A percentile compares a stretch with the other conserved stretches of the same genome.
phyloP scores from a whole-genome alignment of 2,888 invertebrate genomes.

The Heliconius ethilla region DNA sequence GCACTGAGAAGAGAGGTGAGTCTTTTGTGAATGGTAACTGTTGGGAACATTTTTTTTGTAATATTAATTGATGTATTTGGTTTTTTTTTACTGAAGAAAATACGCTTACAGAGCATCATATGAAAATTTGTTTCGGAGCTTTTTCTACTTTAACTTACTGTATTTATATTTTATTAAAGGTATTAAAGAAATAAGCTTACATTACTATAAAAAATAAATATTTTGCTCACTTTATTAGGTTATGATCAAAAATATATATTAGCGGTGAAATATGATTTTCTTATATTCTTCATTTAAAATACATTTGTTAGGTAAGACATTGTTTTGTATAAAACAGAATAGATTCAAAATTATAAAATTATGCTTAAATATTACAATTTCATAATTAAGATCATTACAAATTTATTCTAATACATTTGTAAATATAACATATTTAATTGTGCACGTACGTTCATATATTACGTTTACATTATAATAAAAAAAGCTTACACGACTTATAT shows the following conservation, averaged over 20 bases:
- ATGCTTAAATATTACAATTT: background rate
- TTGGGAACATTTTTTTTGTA: background rate
- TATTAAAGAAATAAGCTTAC: background rate
- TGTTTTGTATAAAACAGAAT: background rate
- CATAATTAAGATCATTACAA: background rate
- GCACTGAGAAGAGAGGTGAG: slow-evolving; percentile 69
- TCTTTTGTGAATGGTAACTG: slow-evolving; percentile 43
- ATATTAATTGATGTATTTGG: background rate
- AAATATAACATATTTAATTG: background rate
- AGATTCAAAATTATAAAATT: background rate
- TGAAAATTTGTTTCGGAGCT: slow-evolving; percentile 1
- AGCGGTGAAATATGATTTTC: background rate
- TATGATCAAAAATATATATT: no score
- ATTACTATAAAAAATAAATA: no score
- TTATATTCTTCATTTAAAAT: background rate
- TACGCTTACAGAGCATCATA: background rate
- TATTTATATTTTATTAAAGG: background rate
- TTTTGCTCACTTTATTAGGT: background rate
- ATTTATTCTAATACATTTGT: background rate
- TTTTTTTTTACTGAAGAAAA: background rate
- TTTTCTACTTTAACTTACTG: background rate
- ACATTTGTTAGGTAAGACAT: background rate
- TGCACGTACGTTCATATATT: background rate
- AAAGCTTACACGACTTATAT: background rate
- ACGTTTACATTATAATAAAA: background rate